Percentiles rank a stretch among this genome's conserved stretches.
phyloP scores from a whole-genome alignment of 2,888 invertebrate species.

The Synergus gifuensis region DNA sequence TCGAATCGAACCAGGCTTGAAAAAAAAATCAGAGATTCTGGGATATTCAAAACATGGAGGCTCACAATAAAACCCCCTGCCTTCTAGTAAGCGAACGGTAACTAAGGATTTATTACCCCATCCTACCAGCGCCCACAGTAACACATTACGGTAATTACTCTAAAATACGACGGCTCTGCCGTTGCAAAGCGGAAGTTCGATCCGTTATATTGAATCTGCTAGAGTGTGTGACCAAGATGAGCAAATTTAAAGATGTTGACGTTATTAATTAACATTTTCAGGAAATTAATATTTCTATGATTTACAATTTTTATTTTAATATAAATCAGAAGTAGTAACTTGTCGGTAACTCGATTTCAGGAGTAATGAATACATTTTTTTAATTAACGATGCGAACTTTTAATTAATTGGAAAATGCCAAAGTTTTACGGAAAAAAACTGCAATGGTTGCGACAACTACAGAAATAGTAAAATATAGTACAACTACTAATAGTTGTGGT shows the following conservation, averaged over 20 bases:
- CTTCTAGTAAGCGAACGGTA: slow-evolving; percentile 62
- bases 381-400: neutral
- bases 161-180: slow-evolving; percentile 71
- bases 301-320: neutral
- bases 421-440: neutral
- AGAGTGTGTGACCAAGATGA: neutral
- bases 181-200: slow-evolving; percentile 50
- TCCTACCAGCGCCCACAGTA: slow-evolving; percentile 68
- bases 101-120: slow-evolving; percentile 72
- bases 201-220: slow-evolving; percentile 54
- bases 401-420: neutral
- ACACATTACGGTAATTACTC: slow-evolving; percentile 74
- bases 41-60: slow-evolving; percentile 45
- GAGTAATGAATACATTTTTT: neutral
- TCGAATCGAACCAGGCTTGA: slow-evolving; percentile 44
- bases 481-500: too few species aligned
- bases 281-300: neutral
- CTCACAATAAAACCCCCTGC: slow-evolving; percentile 65
- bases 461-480: neutral
- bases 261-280: neutral
- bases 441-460: neutral
- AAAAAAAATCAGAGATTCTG: slow-evolving; percentile 42
- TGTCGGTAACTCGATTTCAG: neutral
- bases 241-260: neutral
- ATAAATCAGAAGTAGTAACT: neutral